These are phyloP conservation scores for Tillus elongatus DNA, from an alignment of 2,888 invertebrate species.

Conservation along the genomic window DNA sequence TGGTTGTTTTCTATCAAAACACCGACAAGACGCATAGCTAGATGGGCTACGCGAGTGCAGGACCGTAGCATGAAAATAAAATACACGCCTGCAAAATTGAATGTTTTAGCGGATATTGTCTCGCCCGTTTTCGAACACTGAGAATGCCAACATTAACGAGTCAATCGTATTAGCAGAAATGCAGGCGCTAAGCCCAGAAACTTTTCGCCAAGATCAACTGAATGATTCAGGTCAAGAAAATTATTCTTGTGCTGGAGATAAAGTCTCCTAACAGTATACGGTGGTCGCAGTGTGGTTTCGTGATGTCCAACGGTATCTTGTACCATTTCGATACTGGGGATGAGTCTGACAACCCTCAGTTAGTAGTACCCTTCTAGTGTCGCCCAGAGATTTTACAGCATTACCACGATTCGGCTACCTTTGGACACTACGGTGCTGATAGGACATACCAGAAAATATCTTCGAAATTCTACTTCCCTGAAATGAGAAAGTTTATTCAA, in stretches of 20 bases:
- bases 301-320: not conserved
- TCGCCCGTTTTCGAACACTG: no score
- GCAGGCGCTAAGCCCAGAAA: no score
- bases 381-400: slow-evolving; percentile 7
- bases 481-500: slow-evolving; percentile 20
- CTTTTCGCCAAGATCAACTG: no score
- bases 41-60: not conserved
- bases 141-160: no score
- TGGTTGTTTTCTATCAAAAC: slow-evolving; percentile 3
- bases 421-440: slow-evolving; percentile 27
- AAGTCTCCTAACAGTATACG: no score
- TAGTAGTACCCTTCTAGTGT: not conserved
- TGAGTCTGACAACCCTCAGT: not conserved
- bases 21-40: not conserved
- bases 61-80: not conserved
- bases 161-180: no score
- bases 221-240: no score
- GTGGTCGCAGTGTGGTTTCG: not conserved
- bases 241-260: no score
- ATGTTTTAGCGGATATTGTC: not conserved
- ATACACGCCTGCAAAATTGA: not conserved
- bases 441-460: slow-evolving; percentile 19
- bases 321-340: not conserved
- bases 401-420: slow-evolving; percentile 23
- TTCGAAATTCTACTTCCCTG: slow-evolving; percentile 23